These are phyloP conservation scores for Anagrus nilaparvatae DNA, from an alignment of 1,140 invertebrate species.

Conservation along the genomic window DNA sequence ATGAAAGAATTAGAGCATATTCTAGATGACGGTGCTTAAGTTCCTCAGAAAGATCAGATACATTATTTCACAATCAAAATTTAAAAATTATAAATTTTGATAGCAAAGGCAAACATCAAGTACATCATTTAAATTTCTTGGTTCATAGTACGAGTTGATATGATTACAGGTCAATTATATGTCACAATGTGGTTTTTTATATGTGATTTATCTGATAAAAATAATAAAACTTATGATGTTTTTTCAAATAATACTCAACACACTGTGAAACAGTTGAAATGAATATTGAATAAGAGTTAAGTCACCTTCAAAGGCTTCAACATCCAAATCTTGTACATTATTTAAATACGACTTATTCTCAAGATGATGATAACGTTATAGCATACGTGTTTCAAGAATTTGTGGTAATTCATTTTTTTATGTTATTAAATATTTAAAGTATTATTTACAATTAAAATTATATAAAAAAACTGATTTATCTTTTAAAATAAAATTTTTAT, in stretches of 20 bases:
- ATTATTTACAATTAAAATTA: no score
- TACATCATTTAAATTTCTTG: slow-evolving; percentile 47
- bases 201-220: no score
- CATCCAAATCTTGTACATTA: slow-evolving; percentile 65
- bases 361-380: slow-evolving; percentile 46
- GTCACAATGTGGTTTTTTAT: slow-evolving; percentile 64
- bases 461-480: no score
- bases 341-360: slow-evolving; percentile 54
- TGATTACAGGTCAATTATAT: slow-evolving; percentile 53
- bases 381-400: slow-evolving; percentile 60
- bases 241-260: slow-evolving; percentile 35
- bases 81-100: slow-evolving; percentile 45
- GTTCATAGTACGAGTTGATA: slow-evolving; percentile 59
- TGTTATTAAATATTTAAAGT: slow-evolving; percentile 1
- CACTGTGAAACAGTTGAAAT: slow-evolving; percentile 47
- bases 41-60: slow-evolving; percentile 35
- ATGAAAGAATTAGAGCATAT: slow-evolving; percentile 26
- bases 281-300: slow-evolving; percentile 62
- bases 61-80: slow-evolving; percentile 40
- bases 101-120: slow-evolving; percentile 43
- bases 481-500: no score
- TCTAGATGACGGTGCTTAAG: slow-evolving; percentile 30
- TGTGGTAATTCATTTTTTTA: slow-evolving; percentile 40
- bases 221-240: slow-evolving; percentile 17
- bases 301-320: slow-evolving; percentile 53